These are phyloP conservation scores for Caerostris darwini DNA, from an alignment of 1,140 invertebrate genomes.

Conservation along the genomic window DNA sequence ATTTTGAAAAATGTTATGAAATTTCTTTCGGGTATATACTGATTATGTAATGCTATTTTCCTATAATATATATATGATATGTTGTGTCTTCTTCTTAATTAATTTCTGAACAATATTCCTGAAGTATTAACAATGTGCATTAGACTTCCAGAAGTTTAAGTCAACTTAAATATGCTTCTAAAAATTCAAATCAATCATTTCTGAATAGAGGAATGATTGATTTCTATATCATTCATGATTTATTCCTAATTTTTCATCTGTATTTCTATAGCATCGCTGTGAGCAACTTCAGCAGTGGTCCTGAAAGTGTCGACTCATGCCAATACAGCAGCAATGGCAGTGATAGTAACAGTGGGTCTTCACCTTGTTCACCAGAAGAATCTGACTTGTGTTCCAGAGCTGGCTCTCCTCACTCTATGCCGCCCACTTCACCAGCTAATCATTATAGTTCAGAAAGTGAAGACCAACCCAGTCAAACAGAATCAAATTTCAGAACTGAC, in stretches of 20 bases:
- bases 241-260: slow-evolving; percentile 66
- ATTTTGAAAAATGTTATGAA: too few species aligned
- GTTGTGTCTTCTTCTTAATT: too few species aligned
- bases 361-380: slow-evolving; percentile 74
- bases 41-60: too few species aligned
- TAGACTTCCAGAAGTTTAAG: too few species aligned
- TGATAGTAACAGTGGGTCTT: slow-evolving; percentile 74
- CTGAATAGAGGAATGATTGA: too few species aligned
- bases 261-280: slow-evolving; percentile 77
- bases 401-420: slow-evolving; percentile 76
- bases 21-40: too few species aligned
- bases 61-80: too few species aligned
- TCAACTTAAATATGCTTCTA: too few species aligned
- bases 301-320: slow-evolving; percentile 74
- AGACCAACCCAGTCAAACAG: not conserved
- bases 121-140: too few species aligned
- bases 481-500: not conserved
- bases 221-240: too few species aligned
- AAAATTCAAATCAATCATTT: too few species aligned
- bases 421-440: slow-evolving; percentile 67
- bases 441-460: slow-evolving; percentile 34
- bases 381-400: slow-evolving; percentile 54
- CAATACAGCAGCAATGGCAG: slow-evolving; percentile 72
- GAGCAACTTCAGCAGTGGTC: slow-evolving; percentile 75
- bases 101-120: too few species aligned